Conservation (phyloP, 2,797 vertebrate genomes). For the Macroramphosus scolopax region DNA sequence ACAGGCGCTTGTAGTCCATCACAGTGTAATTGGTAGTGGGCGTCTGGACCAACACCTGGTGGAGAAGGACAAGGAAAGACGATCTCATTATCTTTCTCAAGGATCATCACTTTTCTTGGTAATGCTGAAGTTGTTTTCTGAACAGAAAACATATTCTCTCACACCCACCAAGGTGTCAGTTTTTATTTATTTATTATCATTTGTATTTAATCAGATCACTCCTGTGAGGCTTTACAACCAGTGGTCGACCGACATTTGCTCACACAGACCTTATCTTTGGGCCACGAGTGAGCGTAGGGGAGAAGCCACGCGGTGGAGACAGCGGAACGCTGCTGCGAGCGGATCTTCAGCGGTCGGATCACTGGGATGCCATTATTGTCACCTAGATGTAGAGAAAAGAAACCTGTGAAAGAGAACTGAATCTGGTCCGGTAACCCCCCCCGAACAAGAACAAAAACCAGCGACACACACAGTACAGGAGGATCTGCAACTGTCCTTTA, state of each 20-base stretch:
- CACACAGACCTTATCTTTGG: constrained; percentile 76
- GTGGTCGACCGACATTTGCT: too few relatives aligned
- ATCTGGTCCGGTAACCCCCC: constrained; percentile 2
- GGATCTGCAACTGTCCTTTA: too few relatives aligned
- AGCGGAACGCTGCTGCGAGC: constrained; percentile 90
- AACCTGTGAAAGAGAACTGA: constrained; percentile 21
- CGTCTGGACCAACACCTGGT: constrained; percentile 83
- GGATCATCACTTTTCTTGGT: too few relatives aligned
- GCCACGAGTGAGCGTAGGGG: constrained; percentile 89
- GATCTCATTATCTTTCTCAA: too few relatives aligned
- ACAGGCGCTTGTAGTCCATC: constrained; percentile 85
- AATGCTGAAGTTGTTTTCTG: too few relatives aligned
- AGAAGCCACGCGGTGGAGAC: constrained; percentile 93
- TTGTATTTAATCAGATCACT: too few relatives aligned
- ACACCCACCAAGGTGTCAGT: too few relatives aligned
- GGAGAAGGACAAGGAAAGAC: not conserved
- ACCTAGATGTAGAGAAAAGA: constrained; percentile 70
- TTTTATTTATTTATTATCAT: too few relatives aligned
- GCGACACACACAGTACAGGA: too few relatives aligned
- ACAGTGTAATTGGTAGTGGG: constrained; percentile 88
- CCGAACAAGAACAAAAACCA: not conserved
- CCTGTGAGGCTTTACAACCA: too few relatives aligned
- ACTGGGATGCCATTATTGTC: constrained; percentile 94
- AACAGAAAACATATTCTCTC: too few relatives aligned
- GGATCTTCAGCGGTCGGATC: constrained; percentile 90